These are phyloP conservation scores for Drosophila yakuba DNA, from an alignment of 1,140 invertebrate species.

Conservation along the genomic window DNA sequence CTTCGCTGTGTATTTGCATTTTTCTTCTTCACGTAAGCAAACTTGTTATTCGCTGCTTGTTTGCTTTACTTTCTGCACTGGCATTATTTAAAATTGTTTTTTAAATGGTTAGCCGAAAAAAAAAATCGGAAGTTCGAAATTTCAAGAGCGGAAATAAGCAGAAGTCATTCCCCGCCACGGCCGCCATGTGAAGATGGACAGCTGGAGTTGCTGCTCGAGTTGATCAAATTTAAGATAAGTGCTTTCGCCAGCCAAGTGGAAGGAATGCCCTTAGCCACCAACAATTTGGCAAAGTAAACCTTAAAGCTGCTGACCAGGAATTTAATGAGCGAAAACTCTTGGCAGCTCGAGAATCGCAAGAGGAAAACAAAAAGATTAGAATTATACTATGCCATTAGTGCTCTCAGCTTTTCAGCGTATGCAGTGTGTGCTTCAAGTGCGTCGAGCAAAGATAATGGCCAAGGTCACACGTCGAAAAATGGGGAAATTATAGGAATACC, in stretches of 20 bases:
- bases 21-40: constrained; percentile 30
- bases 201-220: constrained; percentile 25
- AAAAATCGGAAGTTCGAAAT: constrained; percentile 22
- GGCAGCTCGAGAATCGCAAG: not conserved
- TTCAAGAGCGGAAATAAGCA: constrained; percentile 3
- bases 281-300: constrained; percentile 26
- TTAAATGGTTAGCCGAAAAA: constrained; percentile 55
- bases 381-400: constrained; percentile 36
- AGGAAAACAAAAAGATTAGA: constrained; percentile 39
- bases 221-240: constrained; percentile 53
- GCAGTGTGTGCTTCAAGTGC: constrained; percentile 21
- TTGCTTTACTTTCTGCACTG: constrained; percentile 57
- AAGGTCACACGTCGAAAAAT: constrained; percentile 17
- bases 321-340: constrained; percentile 18
- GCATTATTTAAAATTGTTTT: constrained; percentile 71
- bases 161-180: constrained; percentile 12
- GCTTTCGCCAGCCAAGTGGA: constrained; percentile 41
- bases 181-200: constrained; percentile 47
- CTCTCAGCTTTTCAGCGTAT: constrained; percentile 1
- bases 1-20: constrained; percentile 48
- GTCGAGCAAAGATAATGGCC: constrained; percentile 26
- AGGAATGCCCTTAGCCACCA: constrained; percentile 22
- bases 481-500: not conserved
- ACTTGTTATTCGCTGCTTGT: constrained; percentile 38
- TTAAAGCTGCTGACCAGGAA: constrained; percentile 25